A percentile compares a stretch with the other conserved stretches of the same genome.
Evolutionary conservation across 2,888 invertebrate species (phyloP).

Genomic region (Campoplex nolae): DNA sequence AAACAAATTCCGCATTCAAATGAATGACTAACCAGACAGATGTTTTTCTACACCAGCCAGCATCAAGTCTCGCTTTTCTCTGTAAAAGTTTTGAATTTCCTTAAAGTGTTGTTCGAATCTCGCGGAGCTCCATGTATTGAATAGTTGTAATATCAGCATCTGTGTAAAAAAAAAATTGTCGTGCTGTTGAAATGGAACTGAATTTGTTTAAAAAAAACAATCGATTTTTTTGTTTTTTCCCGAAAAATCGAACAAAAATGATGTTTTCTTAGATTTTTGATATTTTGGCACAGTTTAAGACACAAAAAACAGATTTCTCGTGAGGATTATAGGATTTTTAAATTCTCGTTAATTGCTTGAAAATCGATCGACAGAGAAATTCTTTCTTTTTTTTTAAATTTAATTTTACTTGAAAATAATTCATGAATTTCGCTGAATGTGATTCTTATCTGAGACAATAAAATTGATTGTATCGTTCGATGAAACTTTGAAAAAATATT

Average conservation of each 20-base stretch:
- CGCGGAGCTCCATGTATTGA: conserved; percentile 86
- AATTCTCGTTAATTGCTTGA: too few relatives aligned
- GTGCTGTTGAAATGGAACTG: background rate
- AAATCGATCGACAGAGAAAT: too few relatives aligned
- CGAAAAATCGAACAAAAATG: background rate
- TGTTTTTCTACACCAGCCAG: conserved; percentile 87
- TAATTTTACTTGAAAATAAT: background rate
- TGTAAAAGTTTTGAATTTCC: conserved; percentile 88
- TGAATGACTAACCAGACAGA: conserved; percentile 84
- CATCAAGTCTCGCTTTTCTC: conserved; percentile 87
- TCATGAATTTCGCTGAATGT: background rate
- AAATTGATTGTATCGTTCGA: background rate
- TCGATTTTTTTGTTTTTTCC: background rate
- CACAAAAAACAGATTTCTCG: too few relatives aligned
- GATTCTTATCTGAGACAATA: too few relatives aligned
- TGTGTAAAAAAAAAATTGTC: conserved; percentile 76
- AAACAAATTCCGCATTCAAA: conserved; percentile 2
- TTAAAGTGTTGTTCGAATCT: conserved; percentile 87
- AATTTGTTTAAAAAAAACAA: background rate
- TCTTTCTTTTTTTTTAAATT: background rate
- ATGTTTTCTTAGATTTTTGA: background rate
- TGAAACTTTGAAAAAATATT: too few relatives aligned
- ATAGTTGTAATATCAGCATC: conserved; percentile 86
- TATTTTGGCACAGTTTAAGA: background rate
- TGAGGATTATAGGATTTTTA: too few relatives aligned